Conservation (phyloP, 2,797 vertebrate genomes). For the Cichlasoma orientale region DNA sequence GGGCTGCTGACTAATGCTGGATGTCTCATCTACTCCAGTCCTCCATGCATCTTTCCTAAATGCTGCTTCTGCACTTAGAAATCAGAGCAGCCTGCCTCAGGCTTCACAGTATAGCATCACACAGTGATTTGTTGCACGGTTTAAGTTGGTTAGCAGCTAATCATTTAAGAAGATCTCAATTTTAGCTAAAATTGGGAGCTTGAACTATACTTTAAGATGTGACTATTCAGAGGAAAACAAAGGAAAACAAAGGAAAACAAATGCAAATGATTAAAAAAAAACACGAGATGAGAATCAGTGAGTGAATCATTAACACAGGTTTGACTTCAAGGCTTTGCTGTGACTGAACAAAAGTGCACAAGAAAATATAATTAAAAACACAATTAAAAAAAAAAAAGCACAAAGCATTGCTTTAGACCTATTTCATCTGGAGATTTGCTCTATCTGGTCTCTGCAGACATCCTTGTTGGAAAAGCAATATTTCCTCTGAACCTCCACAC, state of each 20-base stretch:
- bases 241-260: neutral
- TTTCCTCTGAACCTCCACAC: neutral
- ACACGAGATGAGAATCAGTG: neutral
- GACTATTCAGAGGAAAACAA: neutral
- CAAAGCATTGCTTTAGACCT: neutral
- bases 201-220: neutral
- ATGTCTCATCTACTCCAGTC: slow-evolving; percentile 2
- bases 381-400: neutral
- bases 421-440: neutral
- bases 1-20: slow-evolving; percentile 48
- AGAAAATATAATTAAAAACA: neutral
- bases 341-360: neutral
- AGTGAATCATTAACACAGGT: neutral
- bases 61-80: slow-evolving; percentile 44
- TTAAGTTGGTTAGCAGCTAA: neutral
- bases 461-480: neutral
- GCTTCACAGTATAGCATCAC: neutral
- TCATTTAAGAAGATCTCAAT: neutral
- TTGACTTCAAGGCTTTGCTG: slow-evolving; percentile 10
- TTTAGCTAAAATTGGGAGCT: neutral
- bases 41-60: slow-evolving; percentile 37
- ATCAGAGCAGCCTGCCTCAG: neutral
- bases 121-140: fast-evolving
- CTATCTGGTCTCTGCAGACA: neutral
- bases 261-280: neutral